These are phyloP conservation scores for Balearica regulorum DNA, from an alignment of 2,797 vertebrate genomes.

Conservation along the genomic window DNA sequence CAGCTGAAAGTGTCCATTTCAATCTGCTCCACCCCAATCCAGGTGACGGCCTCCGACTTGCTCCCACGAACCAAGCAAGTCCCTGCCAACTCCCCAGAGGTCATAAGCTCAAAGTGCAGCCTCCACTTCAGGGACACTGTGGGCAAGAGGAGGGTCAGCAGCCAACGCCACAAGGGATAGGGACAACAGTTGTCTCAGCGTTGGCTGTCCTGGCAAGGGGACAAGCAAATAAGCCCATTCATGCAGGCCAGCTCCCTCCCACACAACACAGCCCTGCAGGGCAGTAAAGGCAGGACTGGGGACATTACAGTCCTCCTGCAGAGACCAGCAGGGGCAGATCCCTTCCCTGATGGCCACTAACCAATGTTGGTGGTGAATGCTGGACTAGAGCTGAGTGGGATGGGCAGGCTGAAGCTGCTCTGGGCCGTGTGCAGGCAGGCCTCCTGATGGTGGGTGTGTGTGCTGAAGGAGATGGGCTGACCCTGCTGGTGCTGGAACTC, in stretches of 20 bases:
- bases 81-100: conserved; percentile 82
- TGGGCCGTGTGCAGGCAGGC: conserved; percentile 93
- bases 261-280: neutral
- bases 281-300: too few species aligned
- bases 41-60: conserved; percentile 84
- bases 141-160: neutral
- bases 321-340: too few species aligned
- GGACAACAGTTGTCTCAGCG: neutral
- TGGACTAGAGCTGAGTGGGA: conserved; percentile 91
- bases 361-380: too few species aligned
- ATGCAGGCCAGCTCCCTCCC: neutral
- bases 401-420: conserved; percentile 94
- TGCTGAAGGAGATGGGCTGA: conserved; percentile 82
- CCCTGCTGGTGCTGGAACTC: conserved; percentile 86
- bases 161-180: neutral
- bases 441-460: conserved; percentile 92
- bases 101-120: conserved; percentile 98
- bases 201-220: neutral
- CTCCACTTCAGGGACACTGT: conserved; percentile 91
- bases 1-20: conserved; percentile 98
- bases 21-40: conserved; percentile 89
- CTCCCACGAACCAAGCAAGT: conserved; percentile 83
- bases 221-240: neutral
- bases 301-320: too few species aligned
- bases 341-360: neutral